Conservation (phyloP, 2,113 vertebrate species). For the Sus scrofa region T2T-Sscrofa CM000824.6:87210501-87211000, state of each 20-base stretch:
- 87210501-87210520: background rate
- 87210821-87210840: accelerated
- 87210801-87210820: background rate
- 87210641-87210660: background rate
- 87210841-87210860: background rate
- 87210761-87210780: background rate
- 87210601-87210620: background rate
- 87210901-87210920: too few relatives aligned
- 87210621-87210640: background rate
- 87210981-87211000: background rate
- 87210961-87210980: background rate
- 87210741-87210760: background rate
- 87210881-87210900: background rate
- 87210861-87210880: background rate
- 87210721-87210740: background rate
- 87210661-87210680: background rate
- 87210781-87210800: background rate
- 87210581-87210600: background rate
- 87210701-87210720: background rate
- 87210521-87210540: background rate
- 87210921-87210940: background rate
- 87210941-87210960: background rate
- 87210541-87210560: background rate
- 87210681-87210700: background rate
- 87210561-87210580: background rate